Percentiles rank a stretch among this genome's conserved stretches.
Conservation (phyloP, 2,888 invertebrate species). For the Sericinus montela region DNA sequence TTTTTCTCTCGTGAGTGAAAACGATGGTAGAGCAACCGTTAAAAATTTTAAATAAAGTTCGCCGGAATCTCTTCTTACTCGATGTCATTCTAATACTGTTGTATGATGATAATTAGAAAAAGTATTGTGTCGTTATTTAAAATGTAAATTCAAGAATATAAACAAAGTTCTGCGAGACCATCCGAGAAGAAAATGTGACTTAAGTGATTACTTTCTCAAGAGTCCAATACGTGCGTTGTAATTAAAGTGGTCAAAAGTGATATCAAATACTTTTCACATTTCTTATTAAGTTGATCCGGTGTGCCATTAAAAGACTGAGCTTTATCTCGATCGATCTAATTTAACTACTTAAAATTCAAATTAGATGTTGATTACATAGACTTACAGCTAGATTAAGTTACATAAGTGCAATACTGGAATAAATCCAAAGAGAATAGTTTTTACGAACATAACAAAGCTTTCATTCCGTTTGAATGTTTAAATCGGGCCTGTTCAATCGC, state of each 20-base stretch:
- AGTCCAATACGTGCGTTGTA: conserved; percentile 9
- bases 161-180: conserved; percentile 24
- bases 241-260: conserved; percentile 13
- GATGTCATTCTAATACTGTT: conserved; percentile 68
- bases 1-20: conserved; percentile 24
- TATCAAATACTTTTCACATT: conserved; percentile 2
- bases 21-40: conserved; percentile 70
- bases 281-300: conserved; percentile 24
- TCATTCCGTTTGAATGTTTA: conserved; percentile 60
- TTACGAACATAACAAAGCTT: conserved; percentile 29
- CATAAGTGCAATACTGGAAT: conserved; percentile 61
- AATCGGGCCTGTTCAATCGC: conserved; percentile 66
- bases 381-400: conserved; percentile 27
- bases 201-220: conserved; percentile 31
- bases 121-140: conserved; percentile 13
- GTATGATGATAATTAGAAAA: conserved; percentile 64
- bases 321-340: conserved; percentile 52
- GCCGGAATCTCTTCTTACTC: conserved; percentile 57
- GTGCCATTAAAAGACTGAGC: conserved; percentile 64
- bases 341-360: conserved; percentile 58
- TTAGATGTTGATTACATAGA: conserved; percentile 33
- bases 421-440: conserved; percentile 53
- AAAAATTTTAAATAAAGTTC: conserved; percentile 62
- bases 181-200: conserved; percentile 53
- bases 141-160: conserved; percentile 9